Evolutionary conservation across 2,797 vertebrate genomes (phyloP), one percentile per base, ranked within the genome.

Genomic region (Zenarchopterus dispar): DNA sequence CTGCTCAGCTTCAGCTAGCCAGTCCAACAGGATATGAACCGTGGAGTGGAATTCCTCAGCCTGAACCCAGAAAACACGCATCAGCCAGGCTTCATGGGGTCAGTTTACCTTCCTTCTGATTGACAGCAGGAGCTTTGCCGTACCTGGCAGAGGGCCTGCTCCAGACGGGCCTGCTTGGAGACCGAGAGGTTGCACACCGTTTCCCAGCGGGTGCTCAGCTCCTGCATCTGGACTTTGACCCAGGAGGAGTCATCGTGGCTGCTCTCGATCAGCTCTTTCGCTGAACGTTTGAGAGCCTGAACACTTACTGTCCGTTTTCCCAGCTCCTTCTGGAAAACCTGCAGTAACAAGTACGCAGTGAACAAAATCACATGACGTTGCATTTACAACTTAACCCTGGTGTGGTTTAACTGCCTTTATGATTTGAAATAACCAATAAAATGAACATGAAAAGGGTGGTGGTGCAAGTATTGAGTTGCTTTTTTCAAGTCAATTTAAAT

Each of bases 211-310:
- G 91, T 95, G 90, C 97, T 91, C 23, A 99, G 87, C 79, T 99
- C 98, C 91, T 97, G 96, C 96, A 99, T 98, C 87, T 99, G 98
- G 62, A 94, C 97, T 89, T 96, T 96, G 66, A 99, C 97, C 98
- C 98, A 99, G 23, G 97, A 97, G 2, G 97, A 95, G 84, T 99
- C 97, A 2, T 98, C 96, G 0, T 94, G 93, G 51, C 94, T 98
- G 88, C 91, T 94, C 51, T 99, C 98, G 8, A 96, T 89, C 77
- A 99, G 93, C 39, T 99, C 98, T 60, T 91, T 92, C 23, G 97
- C 95, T 0, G 97, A 99, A 31, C 97, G 97, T 70, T 98, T 99
- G 62, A 99, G 92, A 42, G 97, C 98, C 86, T 98, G 97, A 50
- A 99, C 95, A 0, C 94, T 96, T 64, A 95, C 96, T 0, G 96